Percentiles rank a stretch among this genome's conserved stretches.
These are phyloP conservation scores for Tretioscincus oriximinensis DNA, from an alignment of 2,113 vertebrate genomes.

Conservation along the genomic window DNA sequence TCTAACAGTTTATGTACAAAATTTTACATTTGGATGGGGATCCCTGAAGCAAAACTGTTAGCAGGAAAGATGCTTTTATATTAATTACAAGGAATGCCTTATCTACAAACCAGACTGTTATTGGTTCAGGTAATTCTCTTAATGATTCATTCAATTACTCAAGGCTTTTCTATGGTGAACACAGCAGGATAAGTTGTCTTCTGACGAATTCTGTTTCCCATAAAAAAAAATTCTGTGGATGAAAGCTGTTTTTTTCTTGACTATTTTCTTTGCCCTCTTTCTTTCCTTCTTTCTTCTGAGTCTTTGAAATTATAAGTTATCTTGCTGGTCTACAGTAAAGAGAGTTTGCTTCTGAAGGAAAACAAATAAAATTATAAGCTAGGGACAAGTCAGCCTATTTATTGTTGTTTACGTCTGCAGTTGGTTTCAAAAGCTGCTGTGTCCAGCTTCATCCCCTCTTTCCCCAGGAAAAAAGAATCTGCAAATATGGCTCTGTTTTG, in stretches of 20 bases:
- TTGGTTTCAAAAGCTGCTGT: constrained; percentile 40
- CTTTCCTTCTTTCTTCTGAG: constrained; percentile 11
- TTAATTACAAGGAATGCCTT: not conserved
- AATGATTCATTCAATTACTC: not conserved
- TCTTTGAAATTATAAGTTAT: constrained; percentile 66
- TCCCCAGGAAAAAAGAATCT: constrained; percentile 32
- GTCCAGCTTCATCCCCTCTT: constrained; percentile 38
- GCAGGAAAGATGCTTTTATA: not conserved
- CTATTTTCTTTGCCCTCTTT: constrained; percentile 15
- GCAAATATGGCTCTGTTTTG: constrained; percentile 26
- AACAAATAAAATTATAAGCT: constrained; percentile 74
- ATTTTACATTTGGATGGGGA: not conserved
- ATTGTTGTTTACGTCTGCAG: constrained; percentile 74
- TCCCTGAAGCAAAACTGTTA: too few species aligned
- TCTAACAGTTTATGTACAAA: too few species aligned
- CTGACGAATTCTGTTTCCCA: too few species aligned
- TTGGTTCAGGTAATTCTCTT: not conserved
- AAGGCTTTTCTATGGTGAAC: too few species aligned
- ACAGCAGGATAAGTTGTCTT: too few species aligned
- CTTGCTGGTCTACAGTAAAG: constrained; percentile 71
- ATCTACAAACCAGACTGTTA: not conserved
- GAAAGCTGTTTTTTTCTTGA: constrained; percentile 62
- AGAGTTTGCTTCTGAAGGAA: constrained; percentile 69
- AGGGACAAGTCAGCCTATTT: constrained; percentile 60
- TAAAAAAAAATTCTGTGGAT: constrained; percentile 55